phyloP scores from a whole-genome alignment of 2,113 vertebrate species.

The Amphilophus citrinellus region DNA sequence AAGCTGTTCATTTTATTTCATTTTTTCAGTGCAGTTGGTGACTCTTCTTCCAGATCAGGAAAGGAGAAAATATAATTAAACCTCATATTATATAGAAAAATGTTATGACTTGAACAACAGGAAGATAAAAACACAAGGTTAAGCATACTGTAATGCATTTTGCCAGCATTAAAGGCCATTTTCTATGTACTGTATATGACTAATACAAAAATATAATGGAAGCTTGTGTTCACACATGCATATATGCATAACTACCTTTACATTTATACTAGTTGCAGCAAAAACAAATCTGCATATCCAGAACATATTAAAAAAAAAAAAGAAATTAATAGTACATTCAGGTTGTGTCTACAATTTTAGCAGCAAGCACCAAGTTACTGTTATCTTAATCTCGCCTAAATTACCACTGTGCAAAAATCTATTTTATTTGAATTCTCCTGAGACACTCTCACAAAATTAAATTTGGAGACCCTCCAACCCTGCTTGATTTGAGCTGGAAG shows the following conservation, averaged over 20 bases:
- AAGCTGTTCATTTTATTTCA: constrained; percentile 37
- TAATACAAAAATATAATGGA: neutral
- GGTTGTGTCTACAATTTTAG: neutral
- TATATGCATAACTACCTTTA: neutral
- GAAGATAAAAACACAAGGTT: neutral
- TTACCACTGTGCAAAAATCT: constrained; percentile 13
- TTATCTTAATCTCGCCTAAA: neutral
- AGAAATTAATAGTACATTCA: neutral
- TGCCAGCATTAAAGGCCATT: constrained; percentile 14
- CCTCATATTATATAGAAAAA: constrained; percentile 1
- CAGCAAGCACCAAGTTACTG: neutral
- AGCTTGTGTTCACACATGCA: neutral
- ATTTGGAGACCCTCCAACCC: constrained; percentile 22
- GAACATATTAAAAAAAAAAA: neutral
- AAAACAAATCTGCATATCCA: neutral
- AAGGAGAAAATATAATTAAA: neutral
- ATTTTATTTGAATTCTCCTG: constrained; percentile 10
- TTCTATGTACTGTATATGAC: neutral
- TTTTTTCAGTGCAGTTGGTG: constrained; percentile 41
- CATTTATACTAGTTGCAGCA: neutral
- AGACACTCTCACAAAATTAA: constrained; percentile 25
- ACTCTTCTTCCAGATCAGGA: constrained; percentile 28
- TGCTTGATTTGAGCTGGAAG: constrained; percentile 3
- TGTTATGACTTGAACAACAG: constrained; percentile 13
- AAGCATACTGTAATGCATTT: constrained; percentile 30